Base-by-base conservation (phyloP, 2,113 vertebrate genomes). In the Pontoporia blainvillei region DNA sequence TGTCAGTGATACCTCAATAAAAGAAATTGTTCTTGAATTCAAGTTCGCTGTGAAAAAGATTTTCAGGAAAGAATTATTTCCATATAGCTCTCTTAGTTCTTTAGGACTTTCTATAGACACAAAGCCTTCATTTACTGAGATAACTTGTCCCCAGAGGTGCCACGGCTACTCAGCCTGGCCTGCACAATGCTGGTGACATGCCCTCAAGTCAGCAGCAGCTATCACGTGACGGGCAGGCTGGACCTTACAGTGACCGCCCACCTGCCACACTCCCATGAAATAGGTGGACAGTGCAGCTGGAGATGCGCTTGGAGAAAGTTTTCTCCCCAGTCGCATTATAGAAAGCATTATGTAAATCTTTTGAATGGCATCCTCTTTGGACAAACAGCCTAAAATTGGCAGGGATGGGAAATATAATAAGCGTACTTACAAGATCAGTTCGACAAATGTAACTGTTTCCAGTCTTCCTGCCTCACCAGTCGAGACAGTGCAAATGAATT, bases 311-410 rank as follows among this genome's bases (percentile, higher is more conserved):
- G 27, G 4, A 8, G 72, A 36, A 49, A n/a, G 20, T 15, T 17
- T 64, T 9, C 46, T 18, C 39, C 3, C 7, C 36, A 2, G 4
- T 18, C 17, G 12, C 10, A 1, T 5, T 29, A 25, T 1, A 49
- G 14, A 64, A 86, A 46, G 34, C 69, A n/a, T 88, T 71, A 67
- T 66, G 72, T 34, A 86, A 72, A 96, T 61, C 29, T 62, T 20
- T 61, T 54, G 66, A 88, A 67, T 4, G 44, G 27, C 7, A 39
- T 76, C 59, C 76, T 84, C 59, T 91, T 69, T 59, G 44, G 82
- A 89, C 29, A 84, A 88, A 95, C 49, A 82, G 49, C 92, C 86
- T 96, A 44, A 79, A 54, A 75, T 91, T 88, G 76, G 72, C 76
- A 67, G 18, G 15, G 44, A 86, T 72, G 61, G 57, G 67, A 78